These are phyloP conservation scores for Phaedon cochleariae DNA, from an alignment of 2,888 invertebrate genomes.

Conservation along the genomic window DNA sequence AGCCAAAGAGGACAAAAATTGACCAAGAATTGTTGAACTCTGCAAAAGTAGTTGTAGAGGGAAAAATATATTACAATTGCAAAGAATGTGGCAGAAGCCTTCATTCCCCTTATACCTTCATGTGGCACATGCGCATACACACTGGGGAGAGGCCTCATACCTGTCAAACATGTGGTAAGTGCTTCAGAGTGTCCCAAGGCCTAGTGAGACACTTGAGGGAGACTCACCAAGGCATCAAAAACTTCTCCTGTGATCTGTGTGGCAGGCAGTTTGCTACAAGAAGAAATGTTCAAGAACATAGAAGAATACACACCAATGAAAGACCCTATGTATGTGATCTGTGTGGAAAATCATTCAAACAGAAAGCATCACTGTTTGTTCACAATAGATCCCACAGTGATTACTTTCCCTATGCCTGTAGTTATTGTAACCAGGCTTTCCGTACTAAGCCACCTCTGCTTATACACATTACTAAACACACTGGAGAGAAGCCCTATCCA, in stretches of 20 bases:
- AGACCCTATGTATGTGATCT: constrained; percentile 67
- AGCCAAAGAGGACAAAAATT: constrained; percentile 52
- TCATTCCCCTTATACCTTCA: constrained; percentile 70
- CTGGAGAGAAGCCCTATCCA: constrained; percentile 69
- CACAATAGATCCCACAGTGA: constrained; percentile 69
- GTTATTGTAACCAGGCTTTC: constrained; percentile 70
- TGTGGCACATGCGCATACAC: constrained; percentile 71
- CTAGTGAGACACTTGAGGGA: constrained; percentile 70
- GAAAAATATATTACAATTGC: constrained; percentile 67
- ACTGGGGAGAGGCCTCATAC: constrained; percentile 73
- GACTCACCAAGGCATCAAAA: constrained; percentile 70
- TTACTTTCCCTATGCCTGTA: constrained; percentile 67
- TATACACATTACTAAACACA: constrained; percentile 69
- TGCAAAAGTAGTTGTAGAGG: constrained; percentile 62
- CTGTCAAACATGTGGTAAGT: constrained; percentile 73
- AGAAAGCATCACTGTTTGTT: constrained; percentile 72
- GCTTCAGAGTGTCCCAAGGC: constrained; percentile 72
- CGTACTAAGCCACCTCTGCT: constrained; percentile 67
- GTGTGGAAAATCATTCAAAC: constrained; percentile 72
- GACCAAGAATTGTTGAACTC: constrained; percentile 61
- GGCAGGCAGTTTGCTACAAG: constrained; percentile 68
- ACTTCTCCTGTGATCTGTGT: constrained; percentile 68
- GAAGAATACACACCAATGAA: constrained; percentile 70
- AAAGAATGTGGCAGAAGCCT: constrained; percentile 68
- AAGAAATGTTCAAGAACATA: constrained; percentile 69